Conservation (phyloP, 2,888 invertebrate species). For the Apodemia zela region DNA sequence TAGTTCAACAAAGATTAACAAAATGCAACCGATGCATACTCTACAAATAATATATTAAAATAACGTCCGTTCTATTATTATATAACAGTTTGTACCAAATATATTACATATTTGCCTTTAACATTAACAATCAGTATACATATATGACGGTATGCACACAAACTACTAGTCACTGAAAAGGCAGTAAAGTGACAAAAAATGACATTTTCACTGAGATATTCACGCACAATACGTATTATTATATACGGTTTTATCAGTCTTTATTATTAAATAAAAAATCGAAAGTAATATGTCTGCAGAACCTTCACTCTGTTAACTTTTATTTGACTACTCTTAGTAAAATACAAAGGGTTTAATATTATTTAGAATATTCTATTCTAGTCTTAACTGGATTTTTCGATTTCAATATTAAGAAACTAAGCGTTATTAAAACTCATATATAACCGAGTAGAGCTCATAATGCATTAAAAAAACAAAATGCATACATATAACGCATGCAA, state of each 20-base stretch:
- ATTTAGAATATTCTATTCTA: too few relatives aligned
- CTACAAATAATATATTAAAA: constrained; percentile 3
- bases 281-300: too few relatives aligned
- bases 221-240: neutral
- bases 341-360: too few relatives aligned
- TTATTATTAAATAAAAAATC: neutral
- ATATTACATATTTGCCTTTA: constrained; percentile 48
- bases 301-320: too few relatives aligned
- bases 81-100: constrained; percentile 49
- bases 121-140: constrained; percentile 36
- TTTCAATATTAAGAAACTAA: neutral
- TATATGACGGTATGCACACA: constrained; percentile 2
- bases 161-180: neutral
- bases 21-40: constrained; percentile 10
- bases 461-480: too few relatives aligned
- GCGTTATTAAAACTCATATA: too few relatives aligned
- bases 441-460: too few relatives aligned
- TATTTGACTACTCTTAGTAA: too few relatives aligned
- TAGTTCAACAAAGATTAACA: constrained; percentile 9
- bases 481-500: too few relatives aligned
- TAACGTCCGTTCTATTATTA: constrained; percentile 4
- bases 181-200: neutral
- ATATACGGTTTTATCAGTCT: neutral
- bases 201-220: neutral
- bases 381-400: too few relatives aligned